Base-by-base conservation (phyloP, 2,113 vertebrate genomes). In the Ardeotis arabs region DNA sequence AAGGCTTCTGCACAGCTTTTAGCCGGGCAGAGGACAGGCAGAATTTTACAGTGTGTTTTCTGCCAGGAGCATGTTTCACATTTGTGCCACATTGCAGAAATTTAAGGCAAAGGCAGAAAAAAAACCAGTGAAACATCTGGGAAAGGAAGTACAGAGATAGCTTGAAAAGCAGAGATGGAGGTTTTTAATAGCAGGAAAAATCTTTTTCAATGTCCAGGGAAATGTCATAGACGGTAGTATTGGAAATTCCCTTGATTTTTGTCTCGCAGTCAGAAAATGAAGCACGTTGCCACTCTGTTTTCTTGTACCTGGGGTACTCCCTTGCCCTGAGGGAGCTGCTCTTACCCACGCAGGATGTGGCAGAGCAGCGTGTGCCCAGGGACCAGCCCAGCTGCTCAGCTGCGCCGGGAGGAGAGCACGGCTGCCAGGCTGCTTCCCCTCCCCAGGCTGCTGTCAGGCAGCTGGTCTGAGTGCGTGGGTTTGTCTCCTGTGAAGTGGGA, bases 71-170 rank as follows among this genome's bases (percentile, higher is more conserved):
- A 0, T 50, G 39, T 60, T 97, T 95, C 18, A 10, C 94, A 37
- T 80, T 75, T 93, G 35, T 91, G 92, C 83, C 94, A 96, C 52
- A 13, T 44, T 84, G 89, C 93, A 96, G 91, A 92, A 96, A 91
- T 94, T 83, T 79, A 92, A 96, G 84, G 81, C 87, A 80, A 85
- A 90, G 52, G 35, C 52, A 74, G 49, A 55, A 62, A 84, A 95
- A 53, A 4, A 45, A 49, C n/a, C 29, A 78, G 60, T 45, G 59
- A 84, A 93, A 63, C 84, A 76, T 64, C 91, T 83, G 84, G 39
- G 68, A 92, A 87, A 72, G 77, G 50, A 92, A 55, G n/a, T 87
- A 47, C 66, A 75, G 74, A 90, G 75, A 73, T 44, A 87, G 33
- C 55, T 93, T 53, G 41, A 47, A 95, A 94, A 94, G 62, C 29